Evolutionary conservation across 2,113 vertebrate species (phyloP).

Genomic region (Lynx canadensis): DNA sequence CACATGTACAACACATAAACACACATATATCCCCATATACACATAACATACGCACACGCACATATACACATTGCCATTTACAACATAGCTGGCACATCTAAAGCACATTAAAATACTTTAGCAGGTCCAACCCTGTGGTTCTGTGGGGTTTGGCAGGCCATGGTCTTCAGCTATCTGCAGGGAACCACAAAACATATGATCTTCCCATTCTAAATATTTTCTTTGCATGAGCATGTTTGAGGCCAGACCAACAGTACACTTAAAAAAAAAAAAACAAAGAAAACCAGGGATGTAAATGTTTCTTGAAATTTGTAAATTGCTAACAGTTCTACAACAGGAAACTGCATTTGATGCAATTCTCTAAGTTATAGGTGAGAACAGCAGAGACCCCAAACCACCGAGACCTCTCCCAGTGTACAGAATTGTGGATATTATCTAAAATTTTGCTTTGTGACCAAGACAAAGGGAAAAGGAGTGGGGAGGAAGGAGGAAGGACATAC

Average conservation of each 20-base stretch:
- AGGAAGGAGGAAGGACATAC: background rate
- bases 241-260: background rate
- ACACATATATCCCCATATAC: background rate
- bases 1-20: background rate
- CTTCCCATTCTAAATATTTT: background rate
- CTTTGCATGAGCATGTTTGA: constrained; percentile 15
- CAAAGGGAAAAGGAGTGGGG: background rate
- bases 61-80: background rate
- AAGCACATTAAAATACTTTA: constrained; percentile 18
- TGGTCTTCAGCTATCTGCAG: background rate
- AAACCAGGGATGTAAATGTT: background rate
- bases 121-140: background rate
- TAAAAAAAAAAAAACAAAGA: constrained; percentile 15
- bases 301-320: constrained; percentile 51
- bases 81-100: background rate
- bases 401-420: background rate
- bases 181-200: background rate
- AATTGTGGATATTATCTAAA: constrained; percentile 20
- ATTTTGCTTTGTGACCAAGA: background rate
- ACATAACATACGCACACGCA: background rate
- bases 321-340: constrained; percentile 18
- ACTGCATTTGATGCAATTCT: constrained; percentile 32
- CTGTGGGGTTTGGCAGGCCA: background rate
- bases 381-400: background rate
- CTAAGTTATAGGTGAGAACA: constrained; percentile 21